Conservation (phyloP, 2,113 vertebrate genomes). For the Catagonus wagneri region DNA sequence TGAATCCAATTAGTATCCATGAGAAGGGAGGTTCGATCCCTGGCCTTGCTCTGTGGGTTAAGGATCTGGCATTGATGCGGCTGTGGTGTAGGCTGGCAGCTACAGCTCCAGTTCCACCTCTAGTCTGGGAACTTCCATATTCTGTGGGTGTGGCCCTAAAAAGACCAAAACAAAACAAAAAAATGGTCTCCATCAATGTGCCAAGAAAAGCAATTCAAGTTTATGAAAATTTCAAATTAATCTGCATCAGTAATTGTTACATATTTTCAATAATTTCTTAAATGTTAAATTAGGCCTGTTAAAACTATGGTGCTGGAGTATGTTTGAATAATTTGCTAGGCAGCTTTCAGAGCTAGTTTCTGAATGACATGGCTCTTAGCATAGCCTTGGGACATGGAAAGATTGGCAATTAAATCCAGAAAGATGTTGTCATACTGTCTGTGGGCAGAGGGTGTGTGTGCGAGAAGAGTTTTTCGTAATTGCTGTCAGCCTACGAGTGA, state of each 20-base stretch:
- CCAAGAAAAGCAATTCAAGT: neutral
- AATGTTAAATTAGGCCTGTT: neutral
- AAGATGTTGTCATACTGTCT: neutral
- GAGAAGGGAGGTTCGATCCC: no score
- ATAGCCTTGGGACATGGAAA: neutral
- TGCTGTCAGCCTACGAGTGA: neutral
- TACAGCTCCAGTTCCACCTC: no score
- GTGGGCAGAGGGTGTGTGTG: neutral
- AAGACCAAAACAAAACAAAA: no score
- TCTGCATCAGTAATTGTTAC: neutral
- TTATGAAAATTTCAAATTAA: constrained; percentile 41
- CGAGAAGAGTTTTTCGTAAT: neutral
- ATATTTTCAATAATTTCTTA: neutral
- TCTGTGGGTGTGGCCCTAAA: no score
- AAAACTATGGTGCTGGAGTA: neutral
- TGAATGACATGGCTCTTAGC: neutral
- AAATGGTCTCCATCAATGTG: neutral
- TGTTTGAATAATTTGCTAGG: constrained; percentile 1
- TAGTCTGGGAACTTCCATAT: no score
- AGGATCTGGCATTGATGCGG: no score
- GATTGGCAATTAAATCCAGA: neutral
- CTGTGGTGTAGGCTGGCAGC: no score
- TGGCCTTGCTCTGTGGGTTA: no score
- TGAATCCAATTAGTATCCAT: no score
- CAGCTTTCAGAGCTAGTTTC: neutral